Percentiles rank a stretch among this genome's conserved stretches.
These are phyloP conservation scores for Parnassius orleans DNA, from an alignment of 2,888 invertebrate species.

Conservation along the genomic window DNA sequence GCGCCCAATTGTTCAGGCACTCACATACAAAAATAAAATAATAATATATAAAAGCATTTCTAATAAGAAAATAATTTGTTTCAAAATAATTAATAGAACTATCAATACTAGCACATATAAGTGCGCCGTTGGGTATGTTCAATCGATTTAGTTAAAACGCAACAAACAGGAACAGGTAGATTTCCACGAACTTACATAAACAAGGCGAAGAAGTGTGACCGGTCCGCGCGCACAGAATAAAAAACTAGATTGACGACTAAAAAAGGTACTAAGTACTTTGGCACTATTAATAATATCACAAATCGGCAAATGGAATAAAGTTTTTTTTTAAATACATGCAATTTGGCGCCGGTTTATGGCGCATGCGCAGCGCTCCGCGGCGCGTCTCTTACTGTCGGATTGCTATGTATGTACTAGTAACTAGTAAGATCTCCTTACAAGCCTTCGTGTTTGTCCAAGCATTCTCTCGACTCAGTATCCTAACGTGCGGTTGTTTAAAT, in stretches of 20 bases:
- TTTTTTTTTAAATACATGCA: constrained; percentile 31
- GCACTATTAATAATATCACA: constrained; percentile 47
- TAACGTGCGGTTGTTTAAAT: constrained; percentile 13
- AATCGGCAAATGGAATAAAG: constrained; percentile 29
- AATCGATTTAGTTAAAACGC: constrained; percentile 23
- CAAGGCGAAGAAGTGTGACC: constrained; percentile 36
- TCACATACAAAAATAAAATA: neutral
- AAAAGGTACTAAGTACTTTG: constrained; percentile 49
- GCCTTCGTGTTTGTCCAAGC: constrained; percentile 33
- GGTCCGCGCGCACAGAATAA: constrained; percentile 50
- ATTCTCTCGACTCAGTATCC: constrained; percentile 20
- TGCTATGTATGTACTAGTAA: constrained; percentile 21
- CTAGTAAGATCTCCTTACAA: constrained; percentile 46
- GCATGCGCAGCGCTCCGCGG: constrained; percentile 70
- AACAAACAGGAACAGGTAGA: constrained; percentile 28
- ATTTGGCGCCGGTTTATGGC: constrained; percentile 38
- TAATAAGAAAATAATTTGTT: neutral
- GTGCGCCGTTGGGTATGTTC: constrained; percentile 8
- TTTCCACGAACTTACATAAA: constrained; percentile 64
- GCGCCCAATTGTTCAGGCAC: constrained; percentile 1
- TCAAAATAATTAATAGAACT: too few relatives aligned
- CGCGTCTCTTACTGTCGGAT: constrained; percentile 62
- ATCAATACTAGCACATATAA: neutral
- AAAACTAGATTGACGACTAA: constrained; percentile 34
- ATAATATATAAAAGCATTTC: neutral